Conservation (phyloP, 2,113 vertebrate species). For the Campylomormyrus numenius region DNA sequence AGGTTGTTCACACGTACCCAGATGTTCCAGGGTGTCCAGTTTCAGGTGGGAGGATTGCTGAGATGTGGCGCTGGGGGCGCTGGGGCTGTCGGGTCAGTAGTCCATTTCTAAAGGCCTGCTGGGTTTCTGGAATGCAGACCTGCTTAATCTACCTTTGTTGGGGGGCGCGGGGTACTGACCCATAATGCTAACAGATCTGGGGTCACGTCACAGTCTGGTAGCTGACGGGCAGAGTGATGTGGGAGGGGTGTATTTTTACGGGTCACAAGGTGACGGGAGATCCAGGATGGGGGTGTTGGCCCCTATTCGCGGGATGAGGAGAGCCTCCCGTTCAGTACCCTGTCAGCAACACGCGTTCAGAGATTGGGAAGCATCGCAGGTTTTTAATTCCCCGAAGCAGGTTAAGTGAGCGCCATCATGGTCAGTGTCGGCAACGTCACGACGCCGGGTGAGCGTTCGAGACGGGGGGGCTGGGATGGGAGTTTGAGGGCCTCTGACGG, state of each 20-base stretch:
- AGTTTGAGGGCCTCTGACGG: too few species aligned
- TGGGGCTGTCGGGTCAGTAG: conserved; percentile 43
- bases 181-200: neutral
- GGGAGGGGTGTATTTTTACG: neutral
- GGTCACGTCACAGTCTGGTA: neutral
- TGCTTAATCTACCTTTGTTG: neutral
- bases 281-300: neutral
- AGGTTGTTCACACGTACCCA: conserved; percentile 40
- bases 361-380: neutral
- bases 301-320: neutral
- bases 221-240: neutral
- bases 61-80: conserved; percentile 47
- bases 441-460: too few species aligned
- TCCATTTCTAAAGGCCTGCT: conserved; percentile 25
- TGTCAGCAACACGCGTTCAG: conserved; percentile 3
- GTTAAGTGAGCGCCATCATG: too few species aligned
- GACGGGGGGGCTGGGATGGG: too few species aligned
- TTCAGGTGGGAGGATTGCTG: conserved; percentile 42
- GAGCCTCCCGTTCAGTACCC: neutral
- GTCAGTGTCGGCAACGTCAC: too few species aligned
- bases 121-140: neutral
- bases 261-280: neutral
- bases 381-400: neutral
- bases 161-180: neutral
- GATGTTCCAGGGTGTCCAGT: conserved; percentile 47